phyloP scores from a whole-genome alignment of 2,113 vertebrate species.

The Sphyrna mokarran region DNA sequence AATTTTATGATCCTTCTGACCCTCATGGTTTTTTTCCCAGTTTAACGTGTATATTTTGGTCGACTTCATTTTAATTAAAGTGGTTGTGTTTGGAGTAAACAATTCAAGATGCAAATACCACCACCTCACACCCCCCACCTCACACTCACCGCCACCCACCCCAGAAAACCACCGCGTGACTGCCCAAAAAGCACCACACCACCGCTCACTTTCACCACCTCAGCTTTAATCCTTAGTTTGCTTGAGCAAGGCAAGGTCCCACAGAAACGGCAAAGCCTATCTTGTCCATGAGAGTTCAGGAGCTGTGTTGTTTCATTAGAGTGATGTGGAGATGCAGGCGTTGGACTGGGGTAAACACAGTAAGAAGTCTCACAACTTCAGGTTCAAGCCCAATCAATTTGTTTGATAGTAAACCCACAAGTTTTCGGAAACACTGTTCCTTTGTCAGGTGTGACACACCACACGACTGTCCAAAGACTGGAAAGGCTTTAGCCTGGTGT shows the following conservation, averaged over 20 bases:
- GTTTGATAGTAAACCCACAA: too few species aligned
- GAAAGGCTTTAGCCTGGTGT: too few species aligned
- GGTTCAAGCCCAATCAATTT: too few species aligned
- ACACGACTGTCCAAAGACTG: too few species aligned
- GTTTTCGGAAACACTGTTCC: too few species aligned
- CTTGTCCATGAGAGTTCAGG: neutral
- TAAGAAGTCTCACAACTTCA: too few species aligned
- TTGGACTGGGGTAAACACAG: too few species aligned
- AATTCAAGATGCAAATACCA: slow-evolving; percentile 15
- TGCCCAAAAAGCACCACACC: neutral
- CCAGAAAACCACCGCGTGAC: neutral
- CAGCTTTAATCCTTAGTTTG: neutral
- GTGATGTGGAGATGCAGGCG: too few species aligned
- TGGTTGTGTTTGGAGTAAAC: slow-evolving; percentile 14
- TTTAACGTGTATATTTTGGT: neutral
- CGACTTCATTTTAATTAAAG: neutral
- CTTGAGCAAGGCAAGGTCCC: neutral
- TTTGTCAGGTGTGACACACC: too few species aligned
- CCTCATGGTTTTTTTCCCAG: neutral
- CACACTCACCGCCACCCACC: too few species aligned
- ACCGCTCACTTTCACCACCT: neutral
- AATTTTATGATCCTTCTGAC: slow-evolving; percentile 2
- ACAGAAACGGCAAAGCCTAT: neutral
- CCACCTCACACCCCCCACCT: too few species aligned
- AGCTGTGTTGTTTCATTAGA: neutral